Evolutionary conservation across 2,888 invertebrate species (phyloP), one percentile per base, ranked within the genome.

Genomic region (Globia sparganii): DNA sequence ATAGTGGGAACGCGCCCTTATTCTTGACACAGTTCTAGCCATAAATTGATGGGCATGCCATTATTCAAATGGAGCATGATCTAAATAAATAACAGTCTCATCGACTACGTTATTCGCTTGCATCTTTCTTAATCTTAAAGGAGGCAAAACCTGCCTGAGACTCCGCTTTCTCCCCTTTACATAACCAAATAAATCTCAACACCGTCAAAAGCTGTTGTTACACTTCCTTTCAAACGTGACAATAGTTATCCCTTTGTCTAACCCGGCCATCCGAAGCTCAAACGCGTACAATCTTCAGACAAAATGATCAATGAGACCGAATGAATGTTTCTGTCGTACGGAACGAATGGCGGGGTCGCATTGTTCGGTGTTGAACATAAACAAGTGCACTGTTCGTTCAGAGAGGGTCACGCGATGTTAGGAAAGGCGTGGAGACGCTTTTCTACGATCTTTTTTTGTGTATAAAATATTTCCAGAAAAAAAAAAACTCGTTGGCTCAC

Each of bases 341-440:
- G 79, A 88, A 82, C 88, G 88, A 88, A 84, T 78, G 87, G 81
- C 80, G 83, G 85, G 88, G 77, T 78, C 76, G 78, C 71, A 81
- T 88, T 88, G 83, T 87, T 75, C 46, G 58, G 56, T 79, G 34
- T 73, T 82, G 75, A 76, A 84, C 86, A 61, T 86, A 83, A 84
- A 84, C 84, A 84, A 94, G 94, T 94, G 93, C 91, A 93, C 85
- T 87, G 86, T 67, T 88, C 68, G 21, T 83, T 80, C 70, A 87
- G 74, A 86, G 88, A 88, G 93, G 94, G 93, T 92, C 90, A 90
- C 85, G 67, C 21, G 87, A 43, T 64, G n/a, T 46, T 56, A 59
- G 13, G 68, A 75, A 78, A 81, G 49, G 15, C 25, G 34, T 91
- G 80, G 94, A 93, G 90, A 73, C 43, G 85, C 18, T 21, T 68